Conservation (phyloP, 1,140 invertebrate genomes). For the Ganaspis sp. region DNA sequence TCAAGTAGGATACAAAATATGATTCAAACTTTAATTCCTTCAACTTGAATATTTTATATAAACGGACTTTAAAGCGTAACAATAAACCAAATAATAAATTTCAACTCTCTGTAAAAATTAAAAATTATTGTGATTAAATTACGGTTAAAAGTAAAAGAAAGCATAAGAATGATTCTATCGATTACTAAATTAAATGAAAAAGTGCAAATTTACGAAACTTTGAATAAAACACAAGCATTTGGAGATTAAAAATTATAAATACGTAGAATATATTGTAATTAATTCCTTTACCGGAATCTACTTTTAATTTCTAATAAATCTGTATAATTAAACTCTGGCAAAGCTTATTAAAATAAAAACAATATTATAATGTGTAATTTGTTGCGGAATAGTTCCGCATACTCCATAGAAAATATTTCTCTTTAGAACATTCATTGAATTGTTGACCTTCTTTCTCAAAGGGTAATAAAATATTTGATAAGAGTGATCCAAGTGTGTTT, state of each 20-base stretch:
- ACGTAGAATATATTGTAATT: background rate
- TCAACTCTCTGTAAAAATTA: background rate
- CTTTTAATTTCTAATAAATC: background rate
- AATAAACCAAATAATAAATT: background rate
- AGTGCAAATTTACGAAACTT: background rate
- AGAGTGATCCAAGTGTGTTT: background rate
- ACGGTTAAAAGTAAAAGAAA: background rate
- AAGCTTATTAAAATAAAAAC: background rate
- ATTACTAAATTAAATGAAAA: background rate
- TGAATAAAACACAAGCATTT: background rate
- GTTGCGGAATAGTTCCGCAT: background rate
- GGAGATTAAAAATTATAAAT: background rate
- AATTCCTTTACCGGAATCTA: background rate
- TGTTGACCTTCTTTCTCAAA: slow-evolving; percentile 13
- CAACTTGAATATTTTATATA: no score
- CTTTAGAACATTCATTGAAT: background rate
- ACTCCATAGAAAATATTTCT: slow-evolving; percentile 14
- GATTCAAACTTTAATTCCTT: no score
- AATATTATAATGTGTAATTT: slow-evolving; percentile 2
- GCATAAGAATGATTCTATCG: background rate
- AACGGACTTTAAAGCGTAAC: background rate
- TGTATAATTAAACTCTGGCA: background rate
- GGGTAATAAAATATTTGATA: background rate
- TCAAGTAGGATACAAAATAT: no score
- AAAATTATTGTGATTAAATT: background rate